A percentile compares a stretch with the other conserved stretches of the same genome.
phyloP scores from a whole-genome alignment of 2,797 vertebrate genomes.

The Megalops cyprinoides region DNA sequence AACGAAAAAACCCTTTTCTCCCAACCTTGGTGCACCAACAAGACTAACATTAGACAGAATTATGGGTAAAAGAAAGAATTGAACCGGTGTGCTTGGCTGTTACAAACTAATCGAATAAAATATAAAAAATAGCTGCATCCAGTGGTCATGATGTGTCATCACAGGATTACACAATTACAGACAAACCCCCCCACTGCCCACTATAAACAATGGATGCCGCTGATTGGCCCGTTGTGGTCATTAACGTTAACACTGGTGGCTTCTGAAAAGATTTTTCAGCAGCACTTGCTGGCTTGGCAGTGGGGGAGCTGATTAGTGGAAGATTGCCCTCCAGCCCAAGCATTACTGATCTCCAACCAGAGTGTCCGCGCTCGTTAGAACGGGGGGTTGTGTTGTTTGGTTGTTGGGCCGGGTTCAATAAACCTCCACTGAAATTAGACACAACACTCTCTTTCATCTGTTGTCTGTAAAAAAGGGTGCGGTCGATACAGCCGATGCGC shows the following conservation, averaged over 20 bases:
- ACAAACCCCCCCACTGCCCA: slow-evolving; percentile 32
- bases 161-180: not conserved
- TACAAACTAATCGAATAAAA: not conserved
- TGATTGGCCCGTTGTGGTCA: slow-evolving; percentile 52
- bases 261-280: slow-evolving; percentile 12
- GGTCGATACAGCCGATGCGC: not conserved
- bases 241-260: slow-evolving; percentile 27
- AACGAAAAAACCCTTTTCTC: too few relatives aligned
- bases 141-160: too few relatives aligned
- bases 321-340: slow-evolving; percentile 44
- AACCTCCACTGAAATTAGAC: slow-evolving; percentile 23
- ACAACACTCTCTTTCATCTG: slow-evolving; percentile 18
- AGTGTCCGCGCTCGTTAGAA: slow-evolving; percentile 37
- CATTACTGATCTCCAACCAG: slow-evolving; percentile 24
- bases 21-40: not conserved
- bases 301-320: slow-evolving; percentile 52
- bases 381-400: slow-evolving; percentile 35
- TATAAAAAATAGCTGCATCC: not conserved
- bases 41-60: slow-evolving; percentile 15
- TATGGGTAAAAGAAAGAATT: not conserved
- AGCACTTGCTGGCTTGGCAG: slow-evolving; percentile 44
- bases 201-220: slow-evolving; percentile 36
- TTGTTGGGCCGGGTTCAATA: slow-evolving; percentile 21
- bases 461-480: not conserved
- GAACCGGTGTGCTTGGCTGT: not conserved